phyloP scores from a whole-genome alignment of 2,113 vertebrate genomes.

The Oryzias melastigma region DNA sequence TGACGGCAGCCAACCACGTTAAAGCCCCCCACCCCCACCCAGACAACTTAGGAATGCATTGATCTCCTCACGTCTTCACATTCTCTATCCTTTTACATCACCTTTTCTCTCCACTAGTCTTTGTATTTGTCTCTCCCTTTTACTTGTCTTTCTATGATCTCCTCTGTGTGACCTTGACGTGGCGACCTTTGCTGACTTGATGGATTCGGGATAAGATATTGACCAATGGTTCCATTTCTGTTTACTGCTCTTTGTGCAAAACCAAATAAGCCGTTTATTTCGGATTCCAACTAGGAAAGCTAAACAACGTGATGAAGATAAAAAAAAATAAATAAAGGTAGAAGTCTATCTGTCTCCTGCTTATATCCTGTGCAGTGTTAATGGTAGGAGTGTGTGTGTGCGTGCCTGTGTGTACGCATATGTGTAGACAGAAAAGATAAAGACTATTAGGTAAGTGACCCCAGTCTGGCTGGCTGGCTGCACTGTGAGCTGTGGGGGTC shows the following conservation, averaged over 20 bases:
- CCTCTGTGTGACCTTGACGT: conserved; percentile 6
- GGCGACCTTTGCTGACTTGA: conserved; percentile 11
- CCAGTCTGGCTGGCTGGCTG: conserved; percentile 62
- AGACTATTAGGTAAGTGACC: conserved; percentile 41
- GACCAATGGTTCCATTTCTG: conserved; percentile 20
- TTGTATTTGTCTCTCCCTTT: conserved; percentile 5
- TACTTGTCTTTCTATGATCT: conserved; percentile 18
- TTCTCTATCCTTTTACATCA: conserved; percentile 37
- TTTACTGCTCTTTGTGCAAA: conserved; percentile 1
- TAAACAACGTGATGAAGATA: not conserved
- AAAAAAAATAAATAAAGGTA: conserved; percentile 12
- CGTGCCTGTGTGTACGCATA: conserved; percentile 22
- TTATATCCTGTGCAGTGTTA: conserved; percentile 5
- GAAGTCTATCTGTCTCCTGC: conserved; percentile 10
- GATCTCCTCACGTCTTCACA: conserved; percentile 56
- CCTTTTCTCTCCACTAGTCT: not conserved
- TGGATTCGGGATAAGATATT: conserved; percentile 38
- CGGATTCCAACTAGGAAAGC: conserved; percentile 32
- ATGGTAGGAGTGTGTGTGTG: not conserved
- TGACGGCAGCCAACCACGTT: conserved; percentile 26
- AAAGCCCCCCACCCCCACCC: conserved; percentile 1
- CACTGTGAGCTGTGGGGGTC: conserved; percentile 65
- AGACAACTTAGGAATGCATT: conserved; percentile 68
- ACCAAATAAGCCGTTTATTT: conserved; percentile 7
- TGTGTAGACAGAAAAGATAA: conserved; percentile 46